Evolutionary conservation across 2,113 vertebrate genomes (phyloP).

Genomic region (Trichomycterus rosablanca): DNA sequence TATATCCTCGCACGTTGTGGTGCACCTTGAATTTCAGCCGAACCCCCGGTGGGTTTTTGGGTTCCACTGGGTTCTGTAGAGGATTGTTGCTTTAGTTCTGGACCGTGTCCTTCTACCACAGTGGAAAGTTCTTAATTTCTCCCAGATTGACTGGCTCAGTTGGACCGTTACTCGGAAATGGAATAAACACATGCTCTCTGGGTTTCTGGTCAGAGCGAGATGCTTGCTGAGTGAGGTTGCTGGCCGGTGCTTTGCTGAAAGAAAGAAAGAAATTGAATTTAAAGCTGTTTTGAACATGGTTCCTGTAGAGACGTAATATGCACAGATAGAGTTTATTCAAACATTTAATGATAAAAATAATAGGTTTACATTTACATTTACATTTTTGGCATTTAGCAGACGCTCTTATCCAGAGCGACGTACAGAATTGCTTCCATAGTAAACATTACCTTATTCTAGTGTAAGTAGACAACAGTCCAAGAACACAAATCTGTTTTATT

Average conservation of each 20-base stretch:
- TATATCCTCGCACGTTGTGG: too few species aligned
- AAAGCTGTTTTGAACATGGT: neutral
- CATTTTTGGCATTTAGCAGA: too few species aligned
- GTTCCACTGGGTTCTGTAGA: neutral
- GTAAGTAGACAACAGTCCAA: too few species aligned
- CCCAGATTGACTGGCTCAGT: constrained; percentile 40
- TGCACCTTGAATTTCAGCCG: constrained; percentile 20
- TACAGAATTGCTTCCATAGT: too few species aligned
- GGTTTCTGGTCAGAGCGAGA: constrained; percentile 40
- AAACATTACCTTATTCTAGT: too few species aligned
- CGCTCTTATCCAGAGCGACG: too few species aligned
- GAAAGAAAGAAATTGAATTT: constrained; percentile 16
- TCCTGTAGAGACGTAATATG: too few species aligned
- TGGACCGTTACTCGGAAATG: constrained; percentile 43
- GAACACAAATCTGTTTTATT: too few species aligned
- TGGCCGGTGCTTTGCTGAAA: constrained; percentile 15
- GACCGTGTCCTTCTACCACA: constrained; percentile 19
- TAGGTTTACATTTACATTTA: too few species aligned
- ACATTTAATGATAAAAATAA: too few species aligned
- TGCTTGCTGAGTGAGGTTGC: constrained; percentile 36
- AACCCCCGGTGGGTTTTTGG: constrained; percentile 25
- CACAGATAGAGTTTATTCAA: too few species aligned
- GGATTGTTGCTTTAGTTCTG: too few species aligned
- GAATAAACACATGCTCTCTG: constrained; percentile 37
- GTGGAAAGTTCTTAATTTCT: constrained; percentile 44